phyloP scores from a whole-genome alignment of 2,113 vertebrate genomes.

The Oreocharis arfaki region DNA sequence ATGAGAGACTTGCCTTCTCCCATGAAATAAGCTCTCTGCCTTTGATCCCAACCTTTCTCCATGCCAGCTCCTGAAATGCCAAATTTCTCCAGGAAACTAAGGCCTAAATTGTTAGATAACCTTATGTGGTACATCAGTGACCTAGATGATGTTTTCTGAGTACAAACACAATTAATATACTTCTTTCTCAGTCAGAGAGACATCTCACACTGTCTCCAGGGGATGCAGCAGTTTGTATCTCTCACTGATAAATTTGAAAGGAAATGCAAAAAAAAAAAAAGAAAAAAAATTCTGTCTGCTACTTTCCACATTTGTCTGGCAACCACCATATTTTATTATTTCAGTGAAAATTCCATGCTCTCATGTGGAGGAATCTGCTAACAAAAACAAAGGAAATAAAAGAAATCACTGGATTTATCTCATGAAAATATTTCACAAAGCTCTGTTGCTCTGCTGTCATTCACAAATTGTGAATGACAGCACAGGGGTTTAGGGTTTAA shows the following conservation, averaged over 20 bases:
- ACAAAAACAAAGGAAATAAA: constrained; percentile 27
- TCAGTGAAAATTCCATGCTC: constrained; percentile 7
- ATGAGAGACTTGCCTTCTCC: not conserved
- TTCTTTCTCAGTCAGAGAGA: not conserved
- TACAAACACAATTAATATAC: not conserved
- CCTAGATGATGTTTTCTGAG: not conserved
- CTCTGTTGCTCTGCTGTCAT: not conserved
- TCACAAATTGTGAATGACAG: not conserved
- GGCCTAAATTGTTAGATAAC: not conserved
- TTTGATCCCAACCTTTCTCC: not conserved
- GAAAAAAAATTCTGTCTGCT: not conserved
- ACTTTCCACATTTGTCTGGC: not conserved
- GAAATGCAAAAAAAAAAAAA: not conserved
- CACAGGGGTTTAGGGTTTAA: not conserved
- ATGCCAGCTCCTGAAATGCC: not conserved
- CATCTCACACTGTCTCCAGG: not conserved
- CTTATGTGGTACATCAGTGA: not conserved
- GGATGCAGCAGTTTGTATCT: not conserved
- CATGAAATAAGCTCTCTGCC: not conserved
- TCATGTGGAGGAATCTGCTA: constrained; percentile 5
- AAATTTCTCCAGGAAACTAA: not conserved
- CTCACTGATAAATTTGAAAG: not conserved
- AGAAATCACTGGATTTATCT: not conserved
- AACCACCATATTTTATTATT: not conserved
- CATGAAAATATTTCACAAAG: not conserved